Conservation (phyloP, 2,888 invertebrate genomes). For the Horisme vitalbata region DNA sequence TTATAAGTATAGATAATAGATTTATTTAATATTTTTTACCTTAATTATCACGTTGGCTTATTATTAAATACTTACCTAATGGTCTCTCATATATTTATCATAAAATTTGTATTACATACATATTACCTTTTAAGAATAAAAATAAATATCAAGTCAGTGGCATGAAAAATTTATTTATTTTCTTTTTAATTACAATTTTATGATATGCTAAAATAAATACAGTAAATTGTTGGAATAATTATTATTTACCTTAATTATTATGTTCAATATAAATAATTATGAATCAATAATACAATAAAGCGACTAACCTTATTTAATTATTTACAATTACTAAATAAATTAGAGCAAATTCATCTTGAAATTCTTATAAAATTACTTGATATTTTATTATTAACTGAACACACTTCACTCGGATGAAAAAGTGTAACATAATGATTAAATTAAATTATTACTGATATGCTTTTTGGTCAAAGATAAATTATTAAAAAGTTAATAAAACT, state of each 20-base stretch:
- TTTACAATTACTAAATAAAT: constrained; percentile 71
- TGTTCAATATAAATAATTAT: constrained; percentile 73
- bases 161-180: constrained; percentile 81
- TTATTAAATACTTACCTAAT: too few relatives aligned
- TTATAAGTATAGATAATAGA: too few relatives aligned
- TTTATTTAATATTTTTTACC: too few relatives aligned
- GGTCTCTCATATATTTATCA: too few relatives aligned
- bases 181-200: constrained; percentile 76
- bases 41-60: too few relatives aligned
- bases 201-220: constrained; percentile 81
- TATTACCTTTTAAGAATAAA: constrained; percentile 13
- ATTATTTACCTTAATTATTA: constrained; percentile 58
- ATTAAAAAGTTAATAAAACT: neutral
- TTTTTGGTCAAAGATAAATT: neutral
- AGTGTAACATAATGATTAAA: neutral
- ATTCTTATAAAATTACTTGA: constrained; percentile 32
- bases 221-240: constrained; percentile 71
- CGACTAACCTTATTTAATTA: constrained; percentile 70
- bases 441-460: constrained; percentile 16
- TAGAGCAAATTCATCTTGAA: constrained; percentile 47
- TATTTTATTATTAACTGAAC: constrained; percentile 36
- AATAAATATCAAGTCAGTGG: constrained; percentile 60
- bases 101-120: too few relatives aligned
- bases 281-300: constrained; percentile 66
- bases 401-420: constrained; percentile 20